Percentiles rank a stretch among this genome's conserved stretches.
phyloP scores from a whole-genome alignment of 1,140 invertebrate species.

The Rhyzopertha dominica region DNA sequence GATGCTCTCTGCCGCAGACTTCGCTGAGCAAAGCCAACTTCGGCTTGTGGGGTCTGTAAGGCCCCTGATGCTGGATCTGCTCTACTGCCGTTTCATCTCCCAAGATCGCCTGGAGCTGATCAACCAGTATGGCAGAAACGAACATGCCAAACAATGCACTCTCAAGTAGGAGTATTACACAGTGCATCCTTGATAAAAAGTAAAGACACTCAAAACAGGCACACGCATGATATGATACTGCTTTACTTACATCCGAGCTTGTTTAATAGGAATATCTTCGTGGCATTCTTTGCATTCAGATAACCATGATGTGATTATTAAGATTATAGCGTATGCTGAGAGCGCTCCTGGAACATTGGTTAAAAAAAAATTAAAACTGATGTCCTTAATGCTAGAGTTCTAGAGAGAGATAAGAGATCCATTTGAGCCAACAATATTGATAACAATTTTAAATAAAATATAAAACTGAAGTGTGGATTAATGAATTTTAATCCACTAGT shows the following conservation, averaged over 20 bases:
- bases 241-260: conserved; percentile 71
- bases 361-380: too few relatives aligned
- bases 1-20: conserved; percentile 74
- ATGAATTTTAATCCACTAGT: too few relatives aligned
- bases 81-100: conserved; percentile 70
- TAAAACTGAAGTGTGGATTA: too few relatives aligned
- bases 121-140: conserved; percentile 82
- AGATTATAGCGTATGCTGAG: conserved; percentile 62
- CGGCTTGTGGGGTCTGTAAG: conserved; percentile 59
- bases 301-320: conserved; percentile 72
- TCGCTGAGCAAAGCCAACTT: conserved; percentile 67
- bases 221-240: too few relatives aligned
- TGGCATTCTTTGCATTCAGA: conserved; percentile 66
- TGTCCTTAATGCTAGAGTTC: too few relatives aligned
- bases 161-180: conserved; percentile 78
- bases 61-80: conserved; percentile 65
- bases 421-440: too few relatives aligned
- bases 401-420: too few relatives aligned
- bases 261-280: conserved; percentile 63
- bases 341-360: conserved; percentile 41
- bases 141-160: conserved; percentile 84
- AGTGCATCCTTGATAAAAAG: conserved; percentile 66
- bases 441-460: too few relatives aligned
- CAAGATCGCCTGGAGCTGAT: conserved; percentile 78
- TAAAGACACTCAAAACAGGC: neutral